Conservation (phyloP, 2,797 vertebrate species). For the Liasis olivaceus region DNA sequence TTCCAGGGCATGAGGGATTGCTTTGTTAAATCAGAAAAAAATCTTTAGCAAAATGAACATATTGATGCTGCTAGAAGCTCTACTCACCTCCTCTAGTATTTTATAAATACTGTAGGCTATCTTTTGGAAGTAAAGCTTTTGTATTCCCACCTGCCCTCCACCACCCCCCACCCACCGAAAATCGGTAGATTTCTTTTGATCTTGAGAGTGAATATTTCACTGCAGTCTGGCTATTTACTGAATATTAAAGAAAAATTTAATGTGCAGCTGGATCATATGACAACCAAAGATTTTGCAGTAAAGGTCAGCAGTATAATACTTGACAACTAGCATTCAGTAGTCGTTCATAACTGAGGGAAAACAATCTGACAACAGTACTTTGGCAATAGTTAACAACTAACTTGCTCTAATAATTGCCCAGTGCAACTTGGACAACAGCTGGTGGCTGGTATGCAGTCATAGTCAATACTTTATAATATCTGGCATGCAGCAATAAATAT, state of each 20-base stretch:
- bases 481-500: too few species aligned
- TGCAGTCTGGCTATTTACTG: background rate
- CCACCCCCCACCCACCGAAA: accelerated
- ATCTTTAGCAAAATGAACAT: background rate
- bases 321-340: background rate
- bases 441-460: background rate
- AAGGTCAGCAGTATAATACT: background rate
- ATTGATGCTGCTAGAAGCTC: background rate
- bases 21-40: slow-evolving; percentile 16
- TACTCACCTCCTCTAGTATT: background rate
- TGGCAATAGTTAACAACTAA: background rate
- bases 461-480: background rate
- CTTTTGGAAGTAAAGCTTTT: background rate
- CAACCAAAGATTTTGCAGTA: background rate
- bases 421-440: background rate
- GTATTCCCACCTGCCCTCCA: too few species aligned
- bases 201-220: background rate
- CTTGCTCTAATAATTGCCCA: background rate
- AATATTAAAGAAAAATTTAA: background rate
- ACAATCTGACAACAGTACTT: background rate
- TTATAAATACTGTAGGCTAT: background rate
- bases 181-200: background rate
- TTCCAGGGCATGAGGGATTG: background rate
- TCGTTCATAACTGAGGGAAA: too few species aligned
- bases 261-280: background rate